Evolutionary conservation across 2,797 vertebrate genomes (phyloP).

Genomic region (Brachyrhaphis roseni): DNA sequence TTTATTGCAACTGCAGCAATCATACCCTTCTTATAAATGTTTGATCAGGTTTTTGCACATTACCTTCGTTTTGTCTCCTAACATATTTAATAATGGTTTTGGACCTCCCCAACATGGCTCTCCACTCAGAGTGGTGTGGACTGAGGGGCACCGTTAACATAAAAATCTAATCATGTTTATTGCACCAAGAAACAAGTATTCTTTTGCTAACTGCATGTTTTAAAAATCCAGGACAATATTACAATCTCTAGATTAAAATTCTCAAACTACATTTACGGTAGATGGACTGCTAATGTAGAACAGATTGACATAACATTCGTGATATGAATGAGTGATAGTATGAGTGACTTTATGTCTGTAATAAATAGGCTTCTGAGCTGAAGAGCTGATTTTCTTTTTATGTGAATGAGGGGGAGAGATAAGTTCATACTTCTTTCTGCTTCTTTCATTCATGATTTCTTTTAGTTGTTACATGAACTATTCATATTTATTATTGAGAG

Average conservation of each 20-base stretch:
- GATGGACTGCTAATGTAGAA: neutral
- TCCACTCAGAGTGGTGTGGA: neutral
- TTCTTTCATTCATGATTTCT: too few relatives aligned
- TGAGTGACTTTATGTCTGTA: too few relatives aligned
- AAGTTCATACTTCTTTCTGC: too few relatives aligned
- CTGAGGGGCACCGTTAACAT: neutral
- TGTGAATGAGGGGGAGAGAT: too few relatives aligned
- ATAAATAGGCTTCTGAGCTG: too few relatives aligned
- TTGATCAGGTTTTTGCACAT: neutral
- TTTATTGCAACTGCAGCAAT: neutral
- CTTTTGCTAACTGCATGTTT: neutral
- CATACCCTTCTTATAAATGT: neutral
- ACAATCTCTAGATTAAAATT: too few relatives aligned
- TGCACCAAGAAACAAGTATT: neutral
- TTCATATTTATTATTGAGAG: too few relatives aligned
- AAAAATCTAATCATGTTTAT: neutral
- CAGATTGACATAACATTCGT: neutral
- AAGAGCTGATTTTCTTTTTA: too few relatives aligned
- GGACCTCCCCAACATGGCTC: neutral
- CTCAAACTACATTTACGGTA: too few relatives aligned
- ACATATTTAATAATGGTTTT: neutral
- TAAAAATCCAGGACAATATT: too few relatives aligned
- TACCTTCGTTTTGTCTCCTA: too few relatives aligned
- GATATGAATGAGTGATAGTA: neutral
- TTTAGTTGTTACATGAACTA: too few relatives aligned